Conservation (phyloP, 1,140 invertebrate genomes). For the Phymastichus coffea region DNA sequence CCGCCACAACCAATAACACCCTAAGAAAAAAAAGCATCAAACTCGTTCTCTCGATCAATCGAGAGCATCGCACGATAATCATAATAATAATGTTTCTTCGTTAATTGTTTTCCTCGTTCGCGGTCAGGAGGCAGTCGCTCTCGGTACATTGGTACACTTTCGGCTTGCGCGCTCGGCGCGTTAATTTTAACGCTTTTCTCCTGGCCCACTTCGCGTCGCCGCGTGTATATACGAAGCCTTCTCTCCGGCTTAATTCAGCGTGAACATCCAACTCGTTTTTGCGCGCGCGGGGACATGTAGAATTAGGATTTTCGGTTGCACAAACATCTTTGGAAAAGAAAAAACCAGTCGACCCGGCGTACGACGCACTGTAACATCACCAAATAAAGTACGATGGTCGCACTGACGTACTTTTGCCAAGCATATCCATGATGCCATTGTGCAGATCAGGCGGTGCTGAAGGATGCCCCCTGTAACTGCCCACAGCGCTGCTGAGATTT, state of each 20-base stretch:
- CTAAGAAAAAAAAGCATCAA: too few species aligned
- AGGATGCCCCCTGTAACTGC: constrained; percentile 50
- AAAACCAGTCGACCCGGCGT: not conserved
- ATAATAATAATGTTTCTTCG: too few species aligned
- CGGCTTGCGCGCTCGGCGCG: not conserved
- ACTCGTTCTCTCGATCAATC: too few species aligned
- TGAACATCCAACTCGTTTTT: not conserved
- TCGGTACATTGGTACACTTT: constrained; percentile 10
- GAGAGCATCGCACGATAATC: too few species aligned
- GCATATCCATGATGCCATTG: constrained; percentile 75
- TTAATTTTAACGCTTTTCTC: constrained; percentile 26
- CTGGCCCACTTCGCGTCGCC: not conserved
- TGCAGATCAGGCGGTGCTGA: constrained; percentile 54
- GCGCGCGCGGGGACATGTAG: not conserved
- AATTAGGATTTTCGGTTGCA: too few species aligned
- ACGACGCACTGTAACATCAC: too few species aligned
- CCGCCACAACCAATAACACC: too few species aligned
- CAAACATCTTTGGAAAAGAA: too few species aligned
- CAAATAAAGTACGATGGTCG: not conserved
- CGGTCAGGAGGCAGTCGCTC: too few species aligned
- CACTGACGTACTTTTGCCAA: constrained; percentile 75
- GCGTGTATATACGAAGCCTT: too few species aligned
- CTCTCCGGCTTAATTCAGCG: constrained; percentile 13
- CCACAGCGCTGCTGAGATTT: constrained; percentile 47
- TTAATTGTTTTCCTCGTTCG: too few species aligned